Evolutionary conservation across 2,113 vertebrate species (phyloP), one percentile per base, ranked within the genome.

Genomic region (Trogon surrucura): DNA sequence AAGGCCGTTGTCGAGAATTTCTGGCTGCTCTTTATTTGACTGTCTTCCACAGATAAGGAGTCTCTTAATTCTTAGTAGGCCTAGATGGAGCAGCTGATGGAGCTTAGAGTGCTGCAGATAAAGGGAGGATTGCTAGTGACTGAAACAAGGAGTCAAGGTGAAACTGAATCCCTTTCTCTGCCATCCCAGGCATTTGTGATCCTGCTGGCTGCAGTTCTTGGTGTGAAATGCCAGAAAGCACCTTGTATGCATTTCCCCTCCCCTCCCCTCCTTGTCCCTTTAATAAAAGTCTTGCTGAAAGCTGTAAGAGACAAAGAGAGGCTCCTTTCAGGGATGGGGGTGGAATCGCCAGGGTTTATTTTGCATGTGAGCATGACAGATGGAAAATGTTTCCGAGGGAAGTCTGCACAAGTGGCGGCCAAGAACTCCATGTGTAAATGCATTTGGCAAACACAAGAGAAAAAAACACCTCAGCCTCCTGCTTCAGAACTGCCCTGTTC

Each of bases 391-490:
- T 95, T 95, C 91, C 18, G 4, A 91, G 72, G 61, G 90, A 96
- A 95, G 65, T 78, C 88, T 94, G 67, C 22, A 60, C 48, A 84
- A 96, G 72, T 85, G 89, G 36, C 32, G 6, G 90, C 88, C 93
- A 96, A 94, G 66, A 87, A 64, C 60, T 95, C 70, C 45, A 54
- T 54, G 80, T 85, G 80, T 90, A 93, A 95, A 95, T 95, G 74
- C 82, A 85, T 34, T 95, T 83, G 91, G 77, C 82, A 95, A 94
- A 64, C 1, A 2, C 7, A 38, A 50, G 23, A 80, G 8, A 12
- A 72, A 95, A 88, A 72, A 6, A 4, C 27, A 93, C 41, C 50
- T 93, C 3, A 0, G 44, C 36, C 65, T 81, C 61, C 54, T 91
- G 26, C 73, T 88, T 87, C 29, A 93, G 67, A 80, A 44, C 30